Conservation (phyloP, 2,797 vertebrate species). For the Macrochelys suwanniensis region DNA sequence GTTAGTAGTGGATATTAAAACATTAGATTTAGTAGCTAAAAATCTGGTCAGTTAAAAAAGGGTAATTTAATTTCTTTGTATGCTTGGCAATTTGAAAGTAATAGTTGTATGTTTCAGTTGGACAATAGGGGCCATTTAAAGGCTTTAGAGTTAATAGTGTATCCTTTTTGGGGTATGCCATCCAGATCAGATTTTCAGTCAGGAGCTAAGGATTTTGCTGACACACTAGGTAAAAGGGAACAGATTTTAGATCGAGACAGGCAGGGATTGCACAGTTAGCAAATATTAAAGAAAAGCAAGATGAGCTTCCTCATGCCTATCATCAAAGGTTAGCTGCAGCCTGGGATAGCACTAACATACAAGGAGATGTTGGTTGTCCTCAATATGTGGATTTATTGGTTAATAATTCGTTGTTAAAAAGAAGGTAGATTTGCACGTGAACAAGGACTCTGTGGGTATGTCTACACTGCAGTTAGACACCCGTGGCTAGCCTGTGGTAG, state of each 20-base stretch:
- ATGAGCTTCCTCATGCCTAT: background rate
- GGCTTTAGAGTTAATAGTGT: background rate
- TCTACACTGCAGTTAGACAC: too few species aligned
- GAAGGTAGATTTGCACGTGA: background rate
- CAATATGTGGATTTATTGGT: background rate
- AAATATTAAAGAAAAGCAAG: background rate
- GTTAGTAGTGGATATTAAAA: background rate
- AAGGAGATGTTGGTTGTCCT: background rate
- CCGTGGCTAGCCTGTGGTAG: too few species aligned
- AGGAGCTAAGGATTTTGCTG: background rate
- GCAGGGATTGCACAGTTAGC: background rate
- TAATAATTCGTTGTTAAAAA: background rate
- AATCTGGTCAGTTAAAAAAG: background rate
- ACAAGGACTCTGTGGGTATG: background rate
- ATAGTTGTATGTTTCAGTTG: background rate
- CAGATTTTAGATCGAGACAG: background rate
- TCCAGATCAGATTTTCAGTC: background rate
- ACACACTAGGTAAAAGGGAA: background rate
- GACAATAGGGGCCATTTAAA: background rate
- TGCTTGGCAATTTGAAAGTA: background rate
- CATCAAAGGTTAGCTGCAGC: background rate
- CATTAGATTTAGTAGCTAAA: background rate
- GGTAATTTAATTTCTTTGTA: background rate
- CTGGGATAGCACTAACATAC: background rate
- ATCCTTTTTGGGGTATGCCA: background rate